phyloP scores from a whole-genome alignment of 2,888 invertebrate species.

The Nasonia oneida region DNA sequence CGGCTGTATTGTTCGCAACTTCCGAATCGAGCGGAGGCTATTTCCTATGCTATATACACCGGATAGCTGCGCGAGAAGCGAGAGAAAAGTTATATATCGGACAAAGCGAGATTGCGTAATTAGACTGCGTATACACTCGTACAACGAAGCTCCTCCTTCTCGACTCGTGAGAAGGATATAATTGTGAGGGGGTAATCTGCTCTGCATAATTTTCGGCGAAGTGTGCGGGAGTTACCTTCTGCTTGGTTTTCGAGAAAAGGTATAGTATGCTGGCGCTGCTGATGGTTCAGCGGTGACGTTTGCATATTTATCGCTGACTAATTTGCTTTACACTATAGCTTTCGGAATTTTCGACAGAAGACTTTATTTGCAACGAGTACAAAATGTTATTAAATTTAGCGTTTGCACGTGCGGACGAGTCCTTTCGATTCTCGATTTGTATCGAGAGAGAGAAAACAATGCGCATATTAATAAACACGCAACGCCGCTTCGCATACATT shows the following conservation, averaged over 20 bases:
- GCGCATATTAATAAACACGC: background rate
- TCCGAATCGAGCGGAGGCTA: background rate
- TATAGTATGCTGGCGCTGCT: background rate
- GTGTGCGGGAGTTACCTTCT: background rate
- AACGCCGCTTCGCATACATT: background rate
- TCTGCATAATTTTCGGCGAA: constrained; percentile 7
- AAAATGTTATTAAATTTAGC: background rate
- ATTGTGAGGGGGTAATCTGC: background rate
- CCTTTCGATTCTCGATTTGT: too few relatives aligned
- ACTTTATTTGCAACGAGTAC: background rate
- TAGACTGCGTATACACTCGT: background rate
- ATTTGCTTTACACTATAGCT: background rate
- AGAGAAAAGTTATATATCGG: background rate
- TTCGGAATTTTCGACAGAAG: background rate
- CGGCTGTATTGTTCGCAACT: background rate
- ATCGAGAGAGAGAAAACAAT: background rate
- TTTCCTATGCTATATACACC: background rate
- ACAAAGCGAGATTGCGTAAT: background rate
- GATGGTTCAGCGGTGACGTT: constrained; percentile 20
- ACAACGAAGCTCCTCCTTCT: background rate
- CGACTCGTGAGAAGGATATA: background rate
- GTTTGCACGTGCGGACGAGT: too few relatives aligned
- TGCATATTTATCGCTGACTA: constrained; percentile 45
- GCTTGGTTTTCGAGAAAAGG: background rate
- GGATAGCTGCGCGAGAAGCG: background rate